Conservation (phyloP, 2,797 vertebrate genomes). For the Pipistrellus pygmaeus region DNA sequence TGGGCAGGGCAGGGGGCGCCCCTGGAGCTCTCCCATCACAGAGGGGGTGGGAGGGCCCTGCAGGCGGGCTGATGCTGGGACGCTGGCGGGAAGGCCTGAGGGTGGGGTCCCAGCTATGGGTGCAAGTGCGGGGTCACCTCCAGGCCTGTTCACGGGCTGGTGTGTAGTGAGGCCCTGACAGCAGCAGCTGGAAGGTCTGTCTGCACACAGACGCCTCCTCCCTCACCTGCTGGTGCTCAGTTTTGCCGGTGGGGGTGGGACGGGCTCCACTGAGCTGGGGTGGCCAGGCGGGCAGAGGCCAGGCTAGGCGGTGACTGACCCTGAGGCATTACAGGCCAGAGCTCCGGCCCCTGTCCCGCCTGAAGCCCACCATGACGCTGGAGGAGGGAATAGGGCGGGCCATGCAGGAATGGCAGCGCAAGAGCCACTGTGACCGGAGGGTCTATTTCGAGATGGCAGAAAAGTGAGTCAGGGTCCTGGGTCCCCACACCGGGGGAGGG, state of each 20-base stretch:
- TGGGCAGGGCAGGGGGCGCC: too few relatives aligned
- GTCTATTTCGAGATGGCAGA: conserved; percentile 78
- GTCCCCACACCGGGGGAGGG: background rate
- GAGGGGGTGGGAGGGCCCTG: too few relatives aligned
- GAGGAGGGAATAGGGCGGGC: conserved; percentile 68
- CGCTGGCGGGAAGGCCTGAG: too few relatives aligned
- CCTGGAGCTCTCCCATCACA: too few relatives aligned
- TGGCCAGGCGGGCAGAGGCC: background rate
- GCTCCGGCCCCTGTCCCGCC: conserved; percentile 68
- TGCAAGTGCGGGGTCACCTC: too few relatives aligned
- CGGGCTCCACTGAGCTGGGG: background rate
- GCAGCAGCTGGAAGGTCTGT: too few relatives aligned
- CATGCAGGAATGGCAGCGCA: conserved; percentile 73
- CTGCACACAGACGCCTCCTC: background rate
- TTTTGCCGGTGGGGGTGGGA: background rate
- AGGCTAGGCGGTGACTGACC: background rate
- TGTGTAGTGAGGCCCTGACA: too few relatives aligned
- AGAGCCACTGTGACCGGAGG: conserved; percentile 77
- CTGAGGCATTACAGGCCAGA: conserved; percentile 67
- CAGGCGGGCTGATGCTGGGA: too few relatives aligned
- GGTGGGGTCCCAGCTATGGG: too few relatives aligned
- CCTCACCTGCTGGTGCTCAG: background rate
- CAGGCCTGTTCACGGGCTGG: too few relatives aligned
- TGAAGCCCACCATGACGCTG: conserved; percentile 63
- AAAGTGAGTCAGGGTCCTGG: conserved; percentile 70